phyloP scores from a whole-genome alignment of 2,797 vertebrate species.

The Hybognathus amarus region DNA sequence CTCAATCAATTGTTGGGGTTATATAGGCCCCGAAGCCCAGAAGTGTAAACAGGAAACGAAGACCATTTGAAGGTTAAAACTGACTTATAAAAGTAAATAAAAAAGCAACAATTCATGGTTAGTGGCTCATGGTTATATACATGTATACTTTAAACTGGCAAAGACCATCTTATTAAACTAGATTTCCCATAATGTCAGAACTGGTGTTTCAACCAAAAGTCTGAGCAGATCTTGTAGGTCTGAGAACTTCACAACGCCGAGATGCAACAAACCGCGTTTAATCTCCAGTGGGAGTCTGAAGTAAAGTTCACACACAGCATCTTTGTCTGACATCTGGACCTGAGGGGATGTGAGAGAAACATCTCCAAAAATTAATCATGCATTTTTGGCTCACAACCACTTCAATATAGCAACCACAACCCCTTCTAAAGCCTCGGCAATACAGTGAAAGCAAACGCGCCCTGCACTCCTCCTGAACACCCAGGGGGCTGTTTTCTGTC shows the following conservation, averaged over 20 bases:
- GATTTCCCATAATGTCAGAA: slow-evolving; percentile 4
- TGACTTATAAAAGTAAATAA: too few relatives aligned
- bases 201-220: neutral
- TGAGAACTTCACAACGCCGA: neutral
- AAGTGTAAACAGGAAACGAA: too few relatives aligned
- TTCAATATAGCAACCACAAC: slow-evolving; percentile 43
- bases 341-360: slow-evolving; percentile 48
- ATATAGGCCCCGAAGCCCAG: too few relatives aligned
- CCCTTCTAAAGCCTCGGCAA: slow-evolving; percentile 10
- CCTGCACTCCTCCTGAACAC: slow-evolving; percentile 40
- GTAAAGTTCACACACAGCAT: slow-evolving; percentile 38
- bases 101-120: too few relatives aligned
- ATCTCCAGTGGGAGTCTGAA: slow-evolving; percentile 46
- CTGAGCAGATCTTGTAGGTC: neutral
- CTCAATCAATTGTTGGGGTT: too few relatives aligned
- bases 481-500: slow-evolving; percentile 61
- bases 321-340: slow-evolving; percentile 50
- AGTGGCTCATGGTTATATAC: too few relatives aligned
- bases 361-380: slow-evolving; percentile 46
- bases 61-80: too few relatives aligned
- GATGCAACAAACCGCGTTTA: slow-evolving; percentile 16
- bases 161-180: neutral
- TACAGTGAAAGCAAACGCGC: neutral
- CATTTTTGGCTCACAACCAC: slow-evolving; percentile 39
- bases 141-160: too few relatives aligned